phyloP scores from a whole-genome alignment of 2,797 vertebrate species.

The Balearica regulorum region DNA sequence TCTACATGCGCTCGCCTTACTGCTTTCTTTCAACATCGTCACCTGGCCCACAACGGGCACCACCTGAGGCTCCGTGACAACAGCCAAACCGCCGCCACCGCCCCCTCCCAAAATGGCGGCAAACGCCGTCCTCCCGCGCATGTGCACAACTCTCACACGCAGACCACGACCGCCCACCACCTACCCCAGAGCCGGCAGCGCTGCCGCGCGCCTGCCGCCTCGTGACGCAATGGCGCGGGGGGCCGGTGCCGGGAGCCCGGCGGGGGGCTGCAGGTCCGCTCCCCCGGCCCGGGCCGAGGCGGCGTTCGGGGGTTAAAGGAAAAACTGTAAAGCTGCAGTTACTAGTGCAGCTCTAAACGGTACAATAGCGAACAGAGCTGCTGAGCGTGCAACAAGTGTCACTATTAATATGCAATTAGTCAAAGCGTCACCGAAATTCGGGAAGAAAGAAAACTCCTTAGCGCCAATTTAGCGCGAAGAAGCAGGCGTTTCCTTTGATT shows the following conservation, averaged over 20 bases:
- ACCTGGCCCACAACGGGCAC: fast-evolving
- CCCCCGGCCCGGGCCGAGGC: no score
- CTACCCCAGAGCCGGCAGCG: no score
- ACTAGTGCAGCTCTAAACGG: background rate
- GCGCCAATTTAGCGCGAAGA: no score
- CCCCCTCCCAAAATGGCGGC: background rate
- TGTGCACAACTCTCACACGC: background rate
- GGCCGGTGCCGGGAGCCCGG: background rate
- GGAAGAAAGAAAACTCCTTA: no score
- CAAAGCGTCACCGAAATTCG: no score
- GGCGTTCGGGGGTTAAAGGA: fast-evolving
- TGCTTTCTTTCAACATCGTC: background rate
- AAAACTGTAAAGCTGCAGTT: background rate
- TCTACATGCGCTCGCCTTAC: fast-evolving
- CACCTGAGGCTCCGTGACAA: fast-evolving
- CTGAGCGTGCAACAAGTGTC: no score
- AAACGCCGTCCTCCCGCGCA: fast-evolving
- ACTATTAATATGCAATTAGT: background rate
- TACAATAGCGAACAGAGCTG: fast-evolving
- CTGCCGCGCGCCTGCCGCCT: no score
- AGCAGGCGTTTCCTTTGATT: no score
- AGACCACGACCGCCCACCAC: fast-evolving
- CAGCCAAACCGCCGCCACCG: fast-evolving
- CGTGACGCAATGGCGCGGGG: no score
- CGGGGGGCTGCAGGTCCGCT: no score